Evolutionary conservation across 92 coral and sea anemone species (phyloP).

Genomic region (Chrysogorgia sp.): DNA sequence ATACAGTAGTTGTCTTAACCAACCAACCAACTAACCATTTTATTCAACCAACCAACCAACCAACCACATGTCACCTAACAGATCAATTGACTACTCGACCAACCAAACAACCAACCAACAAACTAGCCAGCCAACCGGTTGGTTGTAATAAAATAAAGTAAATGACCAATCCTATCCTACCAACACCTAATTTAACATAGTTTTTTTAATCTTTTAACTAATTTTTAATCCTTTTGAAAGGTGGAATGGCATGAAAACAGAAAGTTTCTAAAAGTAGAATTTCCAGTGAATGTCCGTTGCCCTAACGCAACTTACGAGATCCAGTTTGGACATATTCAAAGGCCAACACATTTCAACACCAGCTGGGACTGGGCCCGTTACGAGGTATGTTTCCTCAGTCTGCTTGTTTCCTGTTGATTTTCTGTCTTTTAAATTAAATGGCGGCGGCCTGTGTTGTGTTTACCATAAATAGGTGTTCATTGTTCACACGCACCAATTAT

Average conservation of each 20-base stretch:
- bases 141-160: too few relatives aligned
- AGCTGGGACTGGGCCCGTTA: slow-evolving; percentile 99
- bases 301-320: slow-evolving; percentile 94
- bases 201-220: not conserved
- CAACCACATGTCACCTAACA: too few relatives aligned
- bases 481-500: not conserved
- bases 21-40: too few relatives aligned
- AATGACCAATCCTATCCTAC: too few relatives aligned
- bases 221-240: slow-evolving; percentile 38
- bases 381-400: slow-evolving; percentile 65
- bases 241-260: slow-evolving; percentile 98
- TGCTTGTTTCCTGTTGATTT: not conserved
- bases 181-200: not conserved
- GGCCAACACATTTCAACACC: slow-evolving; percentile 98
- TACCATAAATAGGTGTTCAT: too few relatives aligned
- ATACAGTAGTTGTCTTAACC: too few relatives aligned
- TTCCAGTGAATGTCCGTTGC: slow-evolving; percentile 92
- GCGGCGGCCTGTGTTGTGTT: too few relatives aligned
- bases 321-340: slow-evolving; percentile 92
- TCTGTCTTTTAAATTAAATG: not conserved
- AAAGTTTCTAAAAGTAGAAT: slow-evolving; percentile 92
- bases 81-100: too few relatives aligned
- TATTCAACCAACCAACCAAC: too few relatives aligned
- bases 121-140: too few relatives aligned
- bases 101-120: too few relatives aligned